Conservation (phyloP, 2,797 vertebrate species). For the Hybognathus amarus region DNA sequence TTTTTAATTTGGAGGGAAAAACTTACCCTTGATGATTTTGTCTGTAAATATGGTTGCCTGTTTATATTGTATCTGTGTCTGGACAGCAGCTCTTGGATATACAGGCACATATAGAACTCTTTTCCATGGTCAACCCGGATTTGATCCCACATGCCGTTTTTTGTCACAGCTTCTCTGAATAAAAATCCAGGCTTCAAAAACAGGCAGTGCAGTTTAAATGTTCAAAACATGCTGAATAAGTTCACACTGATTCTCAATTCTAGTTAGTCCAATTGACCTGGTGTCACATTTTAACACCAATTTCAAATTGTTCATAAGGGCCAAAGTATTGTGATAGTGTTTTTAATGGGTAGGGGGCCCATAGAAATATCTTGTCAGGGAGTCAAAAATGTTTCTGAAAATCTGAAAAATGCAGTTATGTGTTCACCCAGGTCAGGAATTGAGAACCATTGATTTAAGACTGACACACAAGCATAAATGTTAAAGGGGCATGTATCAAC, state of each 20-base stretch:
- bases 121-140: slow-evolving; percentile 23
- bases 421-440: too few species aligned
- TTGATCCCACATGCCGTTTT: slow-evolving; percentile 22
- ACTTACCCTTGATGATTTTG: slow-evolving; percentile 13
- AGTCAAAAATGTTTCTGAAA: too few species aligned
- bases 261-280: background rate
- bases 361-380: too few species aligned
- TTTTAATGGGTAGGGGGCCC: too few species aligned
- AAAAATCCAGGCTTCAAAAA: background rate
- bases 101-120: slow-evolving; percentile 37
- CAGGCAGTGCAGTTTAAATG: background rate
- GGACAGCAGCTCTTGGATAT: slow-evolving; percentile 13
- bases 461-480: too few species aligned
- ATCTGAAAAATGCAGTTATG: too few species aligned
- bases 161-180: background rate
- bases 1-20: background rate
- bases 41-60: slow-evolving; percentile 8
- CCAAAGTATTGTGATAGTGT: too few species aligned
- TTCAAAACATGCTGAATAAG: background rate
- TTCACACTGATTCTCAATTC: background rate
- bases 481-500: too few species aligned
- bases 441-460: too few species aligned
- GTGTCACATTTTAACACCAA: background rate
- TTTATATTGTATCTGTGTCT: slow-evolving; percentile 8
- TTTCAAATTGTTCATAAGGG: too few species aligned